Evolutionary conservation across 1,140 invertebrate species (phyloP), one percentile per base, ranked within the genome.

Genomic region (Cotesia glomerata): DNA sequence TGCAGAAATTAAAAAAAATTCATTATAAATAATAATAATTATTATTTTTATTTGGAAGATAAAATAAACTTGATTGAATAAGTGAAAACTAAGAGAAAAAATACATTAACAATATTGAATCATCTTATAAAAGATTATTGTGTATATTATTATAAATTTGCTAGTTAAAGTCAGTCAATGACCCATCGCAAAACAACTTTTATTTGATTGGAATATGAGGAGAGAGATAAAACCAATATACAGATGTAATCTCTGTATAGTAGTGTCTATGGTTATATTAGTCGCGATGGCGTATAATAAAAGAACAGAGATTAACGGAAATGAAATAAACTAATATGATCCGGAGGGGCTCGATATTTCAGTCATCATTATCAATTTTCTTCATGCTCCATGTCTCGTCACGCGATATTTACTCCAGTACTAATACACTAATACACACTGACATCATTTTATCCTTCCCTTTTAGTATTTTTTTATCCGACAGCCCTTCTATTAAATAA

Each of bases 291-390:
- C 5, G 7, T 58, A 9, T 32, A 16, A 58, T 26, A 80, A 79
- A 80, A 78, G 79, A 78, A 78, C 73, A 74, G 76, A 78, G 78
- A 83, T 84, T 81, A 76, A 81, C 83, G 84, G 84, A 86, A 86
- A 82, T 84, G 76, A 69, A 84, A 78, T 86, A 80, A 84, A 84
- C 76, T 80, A 82, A 70, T 52, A 34, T 81, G 77, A 84, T 84
- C 84, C 83, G 80, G 81, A 79, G 75, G 72, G 62, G 66, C 51
- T 66, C 16, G 18, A 51, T 59, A 7, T 11, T 49, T 11, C 11
- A 45, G 39, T 45, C 39, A 59, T 59, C 35, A 45, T 52, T 66
- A n/a, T 54, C 16, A 66, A 56, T 72, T 66, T 65, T 64, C 16
- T 18, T 8, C n/a, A 18, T 58, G 16, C 9, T 58, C 9, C 16